Percentiles rank a stretch among this genome's conserved stretches.
These are phyloP conservation scores for Athetis lepigone DNA, from an alignment of 2,888 invertebrate genomes.

Conservation along the genomic window DNA sequence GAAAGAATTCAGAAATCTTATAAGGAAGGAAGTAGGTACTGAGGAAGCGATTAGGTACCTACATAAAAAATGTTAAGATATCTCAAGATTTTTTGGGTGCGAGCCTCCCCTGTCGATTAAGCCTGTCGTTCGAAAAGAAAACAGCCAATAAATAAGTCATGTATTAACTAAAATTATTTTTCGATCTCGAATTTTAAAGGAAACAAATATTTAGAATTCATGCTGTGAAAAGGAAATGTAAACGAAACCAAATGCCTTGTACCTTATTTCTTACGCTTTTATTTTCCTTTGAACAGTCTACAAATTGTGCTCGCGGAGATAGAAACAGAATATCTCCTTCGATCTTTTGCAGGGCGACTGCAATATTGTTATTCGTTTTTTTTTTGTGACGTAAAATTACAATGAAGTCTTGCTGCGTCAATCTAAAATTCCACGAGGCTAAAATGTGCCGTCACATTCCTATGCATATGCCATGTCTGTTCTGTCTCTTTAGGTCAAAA, in stretches of 20 bases:
- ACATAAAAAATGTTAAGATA: constrained; percentile 28
- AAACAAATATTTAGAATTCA: constrained; percentile 20
- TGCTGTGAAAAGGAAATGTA: constrained; percentile 17
- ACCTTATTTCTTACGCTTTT: constrained; percentile 9
- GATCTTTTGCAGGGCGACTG: constrained; percentile 4
- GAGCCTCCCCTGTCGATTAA: constrained; percentile 63
- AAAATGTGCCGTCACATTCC: no score
- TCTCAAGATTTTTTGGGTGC: constrained; percentile 34
- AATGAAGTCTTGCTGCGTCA: neutral
- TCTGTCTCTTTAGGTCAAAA: no score
- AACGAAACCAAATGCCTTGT: constrained; percentile 26
- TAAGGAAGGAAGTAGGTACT: neutral
- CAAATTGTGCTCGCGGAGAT: constrained; percentile 15
- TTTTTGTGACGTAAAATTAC: neutral
- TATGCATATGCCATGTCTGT: no score
- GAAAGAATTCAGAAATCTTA: constrained; percentile 1
- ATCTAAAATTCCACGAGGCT: neutral
- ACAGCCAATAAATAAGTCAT: constrained; percentile 56
- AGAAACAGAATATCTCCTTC: constrained; percentile 25
- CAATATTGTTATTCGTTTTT: constrained; percentile 2
- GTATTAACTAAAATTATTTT: constrained; percentile 42
- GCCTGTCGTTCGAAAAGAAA: constrained; percentile 55
- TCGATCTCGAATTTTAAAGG: constrained; percentile 14
- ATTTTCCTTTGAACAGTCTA: constrained; percentile 24
- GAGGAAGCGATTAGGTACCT: neutral